Base-by-base conservation (phyloP, 2,797 vertebrate species). In the Morus bassanus region DNA sequence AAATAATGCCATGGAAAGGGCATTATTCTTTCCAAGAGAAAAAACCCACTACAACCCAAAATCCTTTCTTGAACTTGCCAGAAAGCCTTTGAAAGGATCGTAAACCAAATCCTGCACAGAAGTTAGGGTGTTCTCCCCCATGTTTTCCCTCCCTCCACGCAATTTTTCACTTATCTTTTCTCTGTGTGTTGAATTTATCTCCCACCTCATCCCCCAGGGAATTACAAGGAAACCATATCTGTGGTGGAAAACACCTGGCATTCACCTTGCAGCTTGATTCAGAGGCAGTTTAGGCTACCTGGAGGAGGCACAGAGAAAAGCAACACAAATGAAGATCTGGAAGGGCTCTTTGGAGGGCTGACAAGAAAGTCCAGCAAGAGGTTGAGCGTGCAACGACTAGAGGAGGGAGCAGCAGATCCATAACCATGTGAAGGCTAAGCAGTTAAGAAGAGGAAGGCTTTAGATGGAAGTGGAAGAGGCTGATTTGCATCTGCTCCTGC, bases 11-110 rank as follows among this genome's bases (percentile, higher is more conserved):
- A 43, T 33, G 41, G 46, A 89, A 93, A 50, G 57, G 10, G 27
- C 46, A 78, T 45, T 68, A 77, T 68, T 96, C n/a, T 63, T 90
- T 86, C n/a, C 59, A 50, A 78, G 69, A 83, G 14, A 43, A 89
- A 82, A 31, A 28, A 15, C 0, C 16, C 18, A 45, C 13, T 30
- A 45, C 39, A 85, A 57, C 6, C 2, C 12, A n/a, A 59, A 51
- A 70, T 76, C 37, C 15, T 65, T 91, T 87, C 33, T 45, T 85
- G 78, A 88, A 78, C 27, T 86, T 90, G 46, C 35, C 46, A 75
- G 69, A 88, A 88, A 81, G 16, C 5, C 37, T 87, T 85, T 74
- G 45, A 78, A 94, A 93, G 18, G 23, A 11, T 88, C 25, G 33
- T 68, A 85, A 70, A 60, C 18, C 12, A 82, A 93, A 81, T n/a